Evolutionary conservation across 2,113 vertebrate species (phyloP).

Genomic region (Sturnira hondurensis): DNA sequence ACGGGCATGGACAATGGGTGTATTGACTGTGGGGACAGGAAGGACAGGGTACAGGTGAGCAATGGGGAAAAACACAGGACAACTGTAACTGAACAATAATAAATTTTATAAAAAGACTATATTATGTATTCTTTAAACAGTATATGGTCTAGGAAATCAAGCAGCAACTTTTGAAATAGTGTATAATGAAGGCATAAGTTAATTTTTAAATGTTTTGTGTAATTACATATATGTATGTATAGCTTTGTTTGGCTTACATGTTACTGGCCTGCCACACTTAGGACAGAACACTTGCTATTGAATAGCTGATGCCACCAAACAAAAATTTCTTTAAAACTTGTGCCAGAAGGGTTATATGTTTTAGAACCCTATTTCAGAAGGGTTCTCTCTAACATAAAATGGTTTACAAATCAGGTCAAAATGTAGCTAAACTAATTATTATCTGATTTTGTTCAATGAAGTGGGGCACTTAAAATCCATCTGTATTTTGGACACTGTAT

Average conservation of each 20-base stretch:
- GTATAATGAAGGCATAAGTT: background rate
- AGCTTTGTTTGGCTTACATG: background rate
- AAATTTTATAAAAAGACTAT: too few species aligned
- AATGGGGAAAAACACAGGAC: too few species aligned
- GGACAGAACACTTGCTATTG: background rate
- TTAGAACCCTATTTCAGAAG: background rate
- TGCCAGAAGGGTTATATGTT: background rate
- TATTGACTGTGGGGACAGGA: too few species aligned
- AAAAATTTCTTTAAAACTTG: background rate
- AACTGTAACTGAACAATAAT: too few species aligned
- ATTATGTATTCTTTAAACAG: background rate
- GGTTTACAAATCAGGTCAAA: constrained; percentile 49
- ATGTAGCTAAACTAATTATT: constrained; percentile 63
- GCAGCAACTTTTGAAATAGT: background rate
- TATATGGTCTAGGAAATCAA: background rate
- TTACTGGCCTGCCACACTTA: background rate
- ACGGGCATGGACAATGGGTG: too few species aligned
- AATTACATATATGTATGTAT: background rate
- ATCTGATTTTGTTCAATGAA: constrained; percentile 56
- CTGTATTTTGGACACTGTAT: constrained; percentile 50
- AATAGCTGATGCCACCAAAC: background rate
- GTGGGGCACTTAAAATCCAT: constrained; percentile 63
- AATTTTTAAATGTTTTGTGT: background rate
- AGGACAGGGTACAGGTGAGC: too few species aligned
- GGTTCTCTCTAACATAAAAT: constrained; percentile 7